Evolutionary conservation across 2,888 invertebrate genomes (phyloP), one percentile per base, ranked within the genome.

Genomic region (Troides aeacus): DNA sequence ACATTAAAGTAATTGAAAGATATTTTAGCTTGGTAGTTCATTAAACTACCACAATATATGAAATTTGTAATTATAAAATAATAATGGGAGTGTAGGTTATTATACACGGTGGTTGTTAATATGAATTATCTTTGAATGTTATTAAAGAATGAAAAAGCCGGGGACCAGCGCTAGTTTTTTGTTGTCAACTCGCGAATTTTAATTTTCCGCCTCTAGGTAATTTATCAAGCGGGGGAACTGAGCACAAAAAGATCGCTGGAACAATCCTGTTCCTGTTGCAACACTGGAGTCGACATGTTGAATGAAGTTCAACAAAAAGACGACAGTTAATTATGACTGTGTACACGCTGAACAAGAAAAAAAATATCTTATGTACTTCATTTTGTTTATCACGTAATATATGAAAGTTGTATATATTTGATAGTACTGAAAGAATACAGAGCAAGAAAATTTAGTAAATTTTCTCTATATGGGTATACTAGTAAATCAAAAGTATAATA

Each of bases 181-280:
- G 62, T 67, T 62, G 60, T 64, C 62, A 39, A 66, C 69, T 78
- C 73, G 76, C 73, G 77, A 80, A 79, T 84, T 84, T 85, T 82
- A 84, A 85, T 85, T 86, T 83, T 83, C 78, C 76, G 74, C 78
- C 77, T 76, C 76, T 77, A 78, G 76, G 81, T 81, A 80, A 84
- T 85, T 84, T 87, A 83, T 84, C 82, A 85, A 80, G 80, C 74
- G 74, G 65, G 39, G 57, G 57, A 69, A 57, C 57, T 39, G 64
- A 53, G 30, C 69, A 64, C 69, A 70, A 70, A 70, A 70, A 70
- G 66, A 62, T 59, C 65, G 61, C 62, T 70, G 62, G 62, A 70
- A 70, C 69, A 70, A 70, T 70, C 69, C 66, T 58, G 66, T 58
- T 59, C 62, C 69, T 65, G 69, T 62, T 69, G 42, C 57, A 65